Evolutionary conservation across 2,797 vertebrate genomes (phyloP).

Genomic region (Buphagus erythrorhynchus): DNA sequence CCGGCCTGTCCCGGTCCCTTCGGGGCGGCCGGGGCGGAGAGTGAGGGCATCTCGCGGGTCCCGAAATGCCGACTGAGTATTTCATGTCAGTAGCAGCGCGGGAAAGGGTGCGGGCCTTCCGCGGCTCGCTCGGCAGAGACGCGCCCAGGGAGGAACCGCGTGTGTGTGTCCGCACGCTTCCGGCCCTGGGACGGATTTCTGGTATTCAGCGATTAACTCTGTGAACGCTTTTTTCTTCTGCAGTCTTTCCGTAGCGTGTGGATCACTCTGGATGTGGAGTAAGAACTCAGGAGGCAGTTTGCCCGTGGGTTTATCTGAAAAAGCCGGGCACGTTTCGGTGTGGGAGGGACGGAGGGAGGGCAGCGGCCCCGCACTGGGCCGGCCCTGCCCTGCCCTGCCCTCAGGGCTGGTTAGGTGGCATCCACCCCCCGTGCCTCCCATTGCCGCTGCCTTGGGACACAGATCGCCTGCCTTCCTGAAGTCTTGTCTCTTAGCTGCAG

Average conservation of each 20-base stretch:
- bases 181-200: background rate
- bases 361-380: background rate
- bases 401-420: background rate
- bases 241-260: background rate
- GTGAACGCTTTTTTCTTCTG: background rate
- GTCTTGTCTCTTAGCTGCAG: background rate
- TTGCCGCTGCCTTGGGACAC: background rate
- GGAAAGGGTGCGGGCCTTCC: background rate
- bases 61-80: slow-evolving; percentile 60
- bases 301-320: background rate
- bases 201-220: background rate
- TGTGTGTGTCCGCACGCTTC: rapidly evolving
- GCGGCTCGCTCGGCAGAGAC: rapidly evolving
- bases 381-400: background rate
- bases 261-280: background rate
- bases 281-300: background rate
- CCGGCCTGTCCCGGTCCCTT: background rate
- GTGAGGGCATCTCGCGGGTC: background rate
- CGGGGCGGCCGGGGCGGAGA: background rate
- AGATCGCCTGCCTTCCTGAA: background rate
- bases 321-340: background rate
- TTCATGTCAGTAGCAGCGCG: slow-evolving; percentile 13
- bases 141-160: background rate
- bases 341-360: background rate
- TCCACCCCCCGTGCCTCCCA: background rate